phyloP scores from a whole-genome alignment of 1,140 invertebrate species.

The Aphidius ervi region DNA sequence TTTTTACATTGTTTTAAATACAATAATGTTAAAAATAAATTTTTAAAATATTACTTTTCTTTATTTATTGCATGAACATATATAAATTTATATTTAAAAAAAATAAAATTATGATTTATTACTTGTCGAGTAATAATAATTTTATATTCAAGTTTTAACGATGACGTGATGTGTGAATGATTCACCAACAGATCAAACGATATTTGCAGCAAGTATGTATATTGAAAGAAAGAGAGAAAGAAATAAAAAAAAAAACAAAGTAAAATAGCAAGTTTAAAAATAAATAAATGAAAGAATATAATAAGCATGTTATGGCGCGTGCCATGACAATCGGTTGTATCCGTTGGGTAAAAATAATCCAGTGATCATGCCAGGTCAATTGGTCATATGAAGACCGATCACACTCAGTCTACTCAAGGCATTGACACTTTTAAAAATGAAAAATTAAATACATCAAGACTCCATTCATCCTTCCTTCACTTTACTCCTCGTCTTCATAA shows the following conservation, averaged over 20 bases:
- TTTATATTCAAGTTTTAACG: background rate
- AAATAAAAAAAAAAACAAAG: no score
- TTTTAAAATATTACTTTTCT: no score
- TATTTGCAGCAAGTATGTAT: no score
- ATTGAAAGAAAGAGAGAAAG: no score
- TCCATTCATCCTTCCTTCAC: conserved; percentile 1
- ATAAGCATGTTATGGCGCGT: conserved; percentile 1
- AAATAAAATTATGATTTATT: conserved; percentile 1
- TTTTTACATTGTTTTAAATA: no score
- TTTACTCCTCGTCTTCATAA: no score
- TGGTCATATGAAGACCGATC: conserved; percentile 5
- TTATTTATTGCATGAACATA: background rate
- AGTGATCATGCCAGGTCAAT: conserved; percentile 9
- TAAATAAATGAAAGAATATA: background rate
- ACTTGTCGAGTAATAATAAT: background rate
- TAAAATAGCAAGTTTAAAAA: background rate
- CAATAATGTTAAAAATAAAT: no score
- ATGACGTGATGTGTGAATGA: conserved; percentile 2
- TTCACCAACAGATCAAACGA: conserved; percentile 5
- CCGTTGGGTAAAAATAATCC: conserved; percentile 7
- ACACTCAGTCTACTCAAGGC: background rate
- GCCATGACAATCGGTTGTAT: conserved; percentile 3
- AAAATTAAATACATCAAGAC: conserved; percentile 6
- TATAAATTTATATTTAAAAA: background rate
- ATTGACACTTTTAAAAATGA: conserved; percentile 12